Base-by-base conservation (phyloP, 2,113 vertebrate species). In the Scopus umbretta region DNA sequence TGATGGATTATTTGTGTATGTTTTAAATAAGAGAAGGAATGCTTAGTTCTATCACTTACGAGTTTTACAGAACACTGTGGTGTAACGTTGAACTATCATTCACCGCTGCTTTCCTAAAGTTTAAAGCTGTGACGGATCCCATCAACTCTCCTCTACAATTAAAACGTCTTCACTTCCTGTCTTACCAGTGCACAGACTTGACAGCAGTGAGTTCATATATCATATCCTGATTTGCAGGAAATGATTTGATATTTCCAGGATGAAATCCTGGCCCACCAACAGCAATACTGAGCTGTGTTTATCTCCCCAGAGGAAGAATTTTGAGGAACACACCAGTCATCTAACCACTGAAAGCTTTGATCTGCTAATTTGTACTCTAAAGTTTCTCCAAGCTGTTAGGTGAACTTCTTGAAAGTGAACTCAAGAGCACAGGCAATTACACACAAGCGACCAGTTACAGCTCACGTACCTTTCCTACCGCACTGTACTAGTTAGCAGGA, bases 161-260 rank as follows among this genome's bases (percentile, higher is more conserved):
- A 76, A 91, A 94, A 62, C 18, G 1, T 92, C 91, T 94, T 81
- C 70, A 40, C 70, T 96, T 97, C 95, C 96, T 87, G 80, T 29
- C 91, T 59, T 65, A 75, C 50, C 80, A 85, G 76, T 0, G 23
- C 85, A 72, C 49, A 29, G 81, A 38, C 91, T 80, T 3, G 0
- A 71, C 40, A 87, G 80, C 73, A 92, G 8, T 15, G 80, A 72
- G 26, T 87, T 87, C 83, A 81, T 71, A 74, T 89, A 96, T 91
- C 91, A 91, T 40, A 94, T 95, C 94, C 95, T 96, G 94, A 95
- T 79, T 94, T 62, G 95, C 87, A 95, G 92, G 92, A 97, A 97
- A 91, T 96, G 66, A 95, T 75, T 82, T 75, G 79, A 0, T 85
- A 93, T 89, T 97, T 96, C 94, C 96, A 95, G 94, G 73, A 94